Evolutionary conservation across 2,797 vertebrate genomes (phyloP).

Genomic region (Trematomus bernacchii): DNA sequence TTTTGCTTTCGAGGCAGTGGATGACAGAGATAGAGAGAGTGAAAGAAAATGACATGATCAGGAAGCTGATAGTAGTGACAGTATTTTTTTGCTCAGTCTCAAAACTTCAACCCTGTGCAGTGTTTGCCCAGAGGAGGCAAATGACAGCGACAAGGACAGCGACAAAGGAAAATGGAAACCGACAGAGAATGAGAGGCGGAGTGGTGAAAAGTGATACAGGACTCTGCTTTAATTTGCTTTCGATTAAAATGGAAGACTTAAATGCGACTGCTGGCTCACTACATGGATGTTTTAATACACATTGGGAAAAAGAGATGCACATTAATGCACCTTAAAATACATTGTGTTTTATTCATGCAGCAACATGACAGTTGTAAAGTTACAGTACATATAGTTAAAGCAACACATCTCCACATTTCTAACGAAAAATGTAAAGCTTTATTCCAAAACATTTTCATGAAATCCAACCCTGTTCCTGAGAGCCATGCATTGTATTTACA

Average conservation of each 20-base stretch:
- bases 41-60: conserved; percentile 7
- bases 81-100: conserved; percentile 39
- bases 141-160: conserved; percentile 62
- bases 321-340: not conserved
- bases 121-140: conserved; percentile 51
- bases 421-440: not conserved
- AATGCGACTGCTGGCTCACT: not conserved
- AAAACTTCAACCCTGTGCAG: conserved; percentile 54
- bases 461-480: not conserved
- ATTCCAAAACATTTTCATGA: not conserved
- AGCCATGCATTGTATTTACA: not conserved
- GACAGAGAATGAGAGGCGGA: not conserved
- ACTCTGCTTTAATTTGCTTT: not conserved
- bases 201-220: not conserved
- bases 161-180: conserved; percentile 27
- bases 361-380: not conserved
- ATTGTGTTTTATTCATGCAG: not conserved
- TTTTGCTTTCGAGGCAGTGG: conserved; percentile 8
- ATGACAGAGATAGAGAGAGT: conserved; percentile 29
- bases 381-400: no score
- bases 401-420: no score
- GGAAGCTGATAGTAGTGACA: conserved; percentile 53
- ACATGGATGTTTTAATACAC: not conserved
- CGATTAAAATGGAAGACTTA: not conserved
- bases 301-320: not conserved